A percentile compares a stretch with the other conserved stretches of the same genome.
Evolutionary conservation across 2,888 invertebrate species (phyloP).

Genomic region (Drosophila mulleri): DNA sequence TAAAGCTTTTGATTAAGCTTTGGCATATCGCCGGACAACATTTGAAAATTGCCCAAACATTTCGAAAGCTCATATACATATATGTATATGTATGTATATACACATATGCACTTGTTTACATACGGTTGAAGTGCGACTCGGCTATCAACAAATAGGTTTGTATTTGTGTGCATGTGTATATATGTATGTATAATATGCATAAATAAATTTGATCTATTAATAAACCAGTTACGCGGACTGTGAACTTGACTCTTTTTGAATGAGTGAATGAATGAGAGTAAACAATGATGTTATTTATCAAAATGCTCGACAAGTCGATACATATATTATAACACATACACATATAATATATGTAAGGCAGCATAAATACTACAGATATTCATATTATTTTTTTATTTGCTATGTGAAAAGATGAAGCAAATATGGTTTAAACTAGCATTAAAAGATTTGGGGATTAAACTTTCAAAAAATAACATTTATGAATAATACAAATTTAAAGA

Average conservation of each 20-base stretch:
- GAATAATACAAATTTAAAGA: too few relatives aligned
- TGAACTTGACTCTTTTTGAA: background rate
- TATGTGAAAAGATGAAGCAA: too few relatives aligned
- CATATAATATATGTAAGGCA: background rate
- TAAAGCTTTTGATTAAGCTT: background rate
- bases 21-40: too few relatives aligned
- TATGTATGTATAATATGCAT: background rate
- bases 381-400: too few relatives aligned
- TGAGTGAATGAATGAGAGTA: background rate
- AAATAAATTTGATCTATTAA: background rate
- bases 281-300: background rate
- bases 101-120: background rate
- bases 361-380: too few relatives aligned
- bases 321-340: too few relatives aligned
- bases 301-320: background rate
- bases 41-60: background rate
- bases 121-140: background rate
- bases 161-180: background rate
- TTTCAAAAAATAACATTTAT: too few relatives aligned
- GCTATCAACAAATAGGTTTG: background rate
- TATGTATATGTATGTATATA: background rate
- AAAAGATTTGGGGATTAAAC: too few relatives aligned
- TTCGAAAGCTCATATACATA: background rate
- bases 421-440: too few relatives aligned
- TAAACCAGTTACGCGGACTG: constrained; percentile 2